Conservation (phyloP, 2,113 vertebrate genomes). For the Polypterus senegalus region DNA sequence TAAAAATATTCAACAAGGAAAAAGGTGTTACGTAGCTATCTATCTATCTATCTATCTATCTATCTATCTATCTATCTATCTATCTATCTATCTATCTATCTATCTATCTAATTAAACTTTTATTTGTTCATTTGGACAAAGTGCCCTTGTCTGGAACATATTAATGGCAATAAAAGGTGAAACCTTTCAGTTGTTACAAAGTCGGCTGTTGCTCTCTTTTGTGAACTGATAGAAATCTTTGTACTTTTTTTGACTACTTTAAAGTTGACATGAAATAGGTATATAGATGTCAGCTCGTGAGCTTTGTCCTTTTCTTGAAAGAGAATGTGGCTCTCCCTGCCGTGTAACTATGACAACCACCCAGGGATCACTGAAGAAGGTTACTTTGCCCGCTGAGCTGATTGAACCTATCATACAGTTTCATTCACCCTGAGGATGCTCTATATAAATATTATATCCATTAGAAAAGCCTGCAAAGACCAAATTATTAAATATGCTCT, state of each 20-base stretch:
- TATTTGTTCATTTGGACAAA: too few relatives aligned
- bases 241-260: background rate
- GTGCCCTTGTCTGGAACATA: too few relatives aligned
- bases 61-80: too few relatives aligned
- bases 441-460: background rate
- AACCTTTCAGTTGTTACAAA: too few relatives aligned
- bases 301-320: slow-evolving; percentile 36
- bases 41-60: too few relatives aligned
- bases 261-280: slow-evolving; percentile 5
- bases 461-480: background rate
- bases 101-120: too few relatives aligned
- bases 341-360: slow-evolving; percentile 60
- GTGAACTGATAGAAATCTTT: too few relatives aligned
- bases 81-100: too few relatives aligned
- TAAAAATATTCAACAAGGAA: too few relatives aligned
- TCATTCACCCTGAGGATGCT: background rate
- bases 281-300: slow-evolving; percentile 25
- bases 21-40: too few relatives aligned
- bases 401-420: slow-evolving; percentile 39
- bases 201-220: too few relatives aligned
- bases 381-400: slow-evolving; percentile 55
- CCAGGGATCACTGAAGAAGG: slow-evolving; percentile 45
- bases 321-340: slow-evolving; percentile 38
- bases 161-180: too few relatives aligned
- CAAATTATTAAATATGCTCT: background rate